phyloP scores from a whole-genome alignment of 2,888 invertebrate genomes.

The Nineta flava region DNA sequence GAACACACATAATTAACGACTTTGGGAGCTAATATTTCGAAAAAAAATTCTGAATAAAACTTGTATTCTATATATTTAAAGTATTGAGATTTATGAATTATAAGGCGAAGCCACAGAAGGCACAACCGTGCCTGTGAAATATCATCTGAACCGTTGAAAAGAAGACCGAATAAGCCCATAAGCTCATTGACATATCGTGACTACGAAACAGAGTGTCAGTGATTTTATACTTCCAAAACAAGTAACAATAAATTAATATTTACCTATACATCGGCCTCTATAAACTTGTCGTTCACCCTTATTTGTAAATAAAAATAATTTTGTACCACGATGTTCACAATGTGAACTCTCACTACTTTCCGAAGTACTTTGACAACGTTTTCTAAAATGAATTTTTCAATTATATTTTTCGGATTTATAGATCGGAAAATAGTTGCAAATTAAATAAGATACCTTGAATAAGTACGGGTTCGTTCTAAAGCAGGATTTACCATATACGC shows the following conservation, averaged over 20 bases:
- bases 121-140: too few species aligned
- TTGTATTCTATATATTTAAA: too few species aligned
- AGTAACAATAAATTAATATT: conserved; percentile 7
- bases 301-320: conserved; percentile 35
- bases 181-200: too few species aligned
- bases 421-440: not conserved
- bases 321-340: conserved; percentile 40
- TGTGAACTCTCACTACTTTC: conserved; percentile 35
- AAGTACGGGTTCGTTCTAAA: conserved; percentile 20
- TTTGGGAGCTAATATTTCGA: too few species aligned
- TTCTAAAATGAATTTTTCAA: conserved; percentile 7
- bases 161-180: too few species aligned
- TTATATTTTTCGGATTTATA: not conserved
- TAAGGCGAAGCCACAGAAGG: too few species aligned
- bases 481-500: conserved; percentile 8
- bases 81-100: too few species aligned
- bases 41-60: too few species aligned
- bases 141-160: too few species aligned
- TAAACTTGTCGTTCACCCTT: conserved; percentile 45
- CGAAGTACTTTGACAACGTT: conserved; percentile 32
- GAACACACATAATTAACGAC: too few species aligned
- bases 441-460: conserved; percentile 15
- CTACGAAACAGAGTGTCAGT: too few species aligned
- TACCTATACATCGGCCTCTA: conserved; percentile 61
- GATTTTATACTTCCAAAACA: too few species aligned